Base-by-base conservation (phyloP, 2,797 vertebrate species). In the Chelonia mydas region DNA sequence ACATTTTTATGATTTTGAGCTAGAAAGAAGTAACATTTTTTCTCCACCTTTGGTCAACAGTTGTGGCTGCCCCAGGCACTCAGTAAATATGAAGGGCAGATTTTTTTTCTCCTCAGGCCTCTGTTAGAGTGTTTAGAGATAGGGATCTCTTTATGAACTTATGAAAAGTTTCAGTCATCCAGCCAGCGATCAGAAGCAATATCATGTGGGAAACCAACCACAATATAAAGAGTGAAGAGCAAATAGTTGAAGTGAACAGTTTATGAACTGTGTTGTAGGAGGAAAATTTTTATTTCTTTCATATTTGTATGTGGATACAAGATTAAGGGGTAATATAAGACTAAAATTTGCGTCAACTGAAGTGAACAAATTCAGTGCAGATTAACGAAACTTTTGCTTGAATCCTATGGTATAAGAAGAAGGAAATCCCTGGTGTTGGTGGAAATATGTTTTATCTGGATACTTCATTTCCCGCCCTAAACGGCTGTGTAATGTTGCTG, bases 401-500 rank as follows among this genome's bases (percentile, higher is more conserved):
- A 90, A 88, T 61, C 83, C 28, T 28, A 59, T 79, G 86, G 89
- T 47, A 72, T 81, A 96, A 95, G 94, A 95, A 96, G 83, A 23
- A 54, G 53, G 80, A 88, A 85, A 83, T 65, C 61, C 92, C 83
- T 85, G 88, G 81, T 88, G 61, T 76, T 94, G 93, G 95, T 96
- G 91, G 95, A 96, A 96, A 91, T 47, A 92, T 92, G 93, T 84
- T 80, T 94, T 88, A 89, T 84, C 92, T 81, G 77, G 84, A 11
- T 74, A 51, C 87, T 92, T 94, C 57, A 82, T 50, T 96, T 87
- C 81, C 83, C 65, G 25, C 68, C 93, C 82, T 94, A 77, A 94
- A 95, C 21, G 1, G 6, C 82, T 94, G 88, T 88, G 27, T 50
- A 54, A 65, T 55, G n/a, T 87, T 90, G 37, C 17, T 82, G 92